phyloP scores from a whole-genome alignment of 2,797 vertebrate genomes.

The Pterois miles region DNA sequence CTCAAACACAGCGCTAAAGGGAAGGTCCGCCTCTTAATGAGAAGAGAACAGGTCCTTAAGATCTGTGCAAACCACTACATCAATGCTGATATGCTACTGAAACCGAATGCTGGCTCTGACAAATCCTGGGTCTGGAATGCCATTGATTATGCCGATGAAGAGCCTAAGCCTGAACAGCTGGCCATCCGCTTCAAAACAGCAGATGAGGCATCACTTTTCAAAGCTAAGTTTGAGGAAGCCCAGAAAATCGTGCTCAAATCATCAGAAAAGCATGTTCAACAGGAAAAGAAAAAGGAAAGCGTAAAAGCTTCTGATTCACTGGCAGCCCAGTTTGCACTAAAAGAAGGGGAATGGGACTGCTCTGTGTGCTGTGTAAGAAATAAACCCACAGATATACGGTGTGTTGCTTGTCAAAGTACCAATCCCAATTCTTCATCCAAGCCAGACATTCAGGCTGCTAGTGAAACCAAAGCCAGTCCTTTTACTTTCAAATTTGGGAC shows the following conservation, averaged over 20 bases:
- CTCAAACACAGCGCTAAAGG: constrained; percentile 91
- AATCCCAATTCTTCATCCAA: constrained; percentile 81
- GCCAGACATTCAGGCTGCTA: constrained; percentile 43
- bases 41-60: constrained; percentile 96
- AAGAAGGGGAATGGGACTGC: constrained; percentile 91
- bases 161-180: constrained; percentile 92
- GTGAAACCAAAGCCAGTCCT: constrained; percentile 75
- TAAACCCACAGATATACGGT: constrained; percentile 74
- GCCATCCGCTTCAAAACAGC: constrained; percentile 97
- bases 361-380: constrained; percentile 86
- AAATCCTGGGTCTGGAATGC: constrained; percentile 98
- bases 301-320: constrained; percentile 41
- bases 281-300: constrained; percentile 68
- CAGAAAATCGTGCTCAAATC: constrained; percentile 81
- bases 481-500: constrained; percentile 84
- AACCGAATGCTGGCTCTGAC: constrained; percentile 93
- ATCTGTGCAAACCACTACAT: constrained; percentile 99
- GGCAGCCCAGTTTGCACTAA: constrained; percentile 84
- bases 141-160: constrained; percentile 96
- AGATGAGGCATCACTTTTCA: constrained; percentile 94
- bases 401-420: constrained; percentile 82
- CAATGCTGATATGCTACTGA: constrained; percentile 92
- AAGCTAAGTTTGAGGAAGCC: constrained; percentile 93
- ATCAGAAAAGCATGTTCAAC: constrained; percentile 57
- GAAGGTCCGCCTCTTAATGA: constrained; percentile 97